Evolutionary conservation across 2,888 invertebrate genomes (phyloP), one percentile per base, ranked within the genome.

Genomic region (Rhagonycha lutea): DNA sequence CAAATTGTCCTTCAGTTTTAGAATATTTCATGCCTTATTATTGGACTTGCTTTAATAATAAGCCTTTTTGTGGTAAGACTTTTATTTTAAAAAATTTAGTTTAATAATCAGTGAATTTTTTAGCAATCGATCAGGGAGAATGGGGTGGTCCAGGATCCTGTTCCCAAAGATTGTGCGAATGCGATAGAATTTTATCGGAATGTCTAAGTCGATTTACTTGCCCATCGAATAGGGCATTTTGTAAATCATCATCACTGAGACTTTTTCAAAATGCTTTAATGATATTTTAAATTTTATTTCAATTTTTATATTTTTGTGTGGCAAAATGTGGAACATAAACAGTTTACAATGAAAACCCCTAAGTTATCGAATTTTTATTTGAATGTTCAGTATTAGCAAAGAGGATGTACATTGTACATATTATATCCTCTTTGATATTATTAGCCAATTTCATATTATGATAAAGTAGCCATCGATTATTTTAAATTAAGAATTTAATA

Each of bases 21-120:
- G 94, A 95, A 76, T 97, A 97, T 89, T 93, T 96, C 84, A 93
- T 95, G 79, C 96, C 96, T 2, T 97, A 96, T 86, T 92, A 94
- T 82, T 97, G 96, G 96, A 94, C 93, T 84, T 97, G 97, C 86
- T 93, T 93, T 86, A 90, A 90, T 10, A 93, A 94, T 0, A 90
- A 91, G 82, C 95, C 96, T 0, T 89, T 94, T 47, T 97, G 96
- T 85, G 93, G 95, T 89, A 88, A 90, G 84, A 23, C 12, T 65
- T 65, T 12, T n/a, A 90, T 60, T 28, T 68, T 61, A 7, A n/a
- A 47, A 32, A 7, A n/a, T 47, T 8, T 3, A n/a, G 7, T 2
- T 7, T 4, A n/a, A n/a, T 24, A 65, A 65, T 26, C 26, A 9
- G 18, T 18, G 18, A 18, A 4, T 47, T 47, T 86, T 86, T 72